These are phyloP conservation scores for Botrylloides violaceus DNA, from an alignment of 23 tunicate species.

Conservation along the genomic window DNA sequence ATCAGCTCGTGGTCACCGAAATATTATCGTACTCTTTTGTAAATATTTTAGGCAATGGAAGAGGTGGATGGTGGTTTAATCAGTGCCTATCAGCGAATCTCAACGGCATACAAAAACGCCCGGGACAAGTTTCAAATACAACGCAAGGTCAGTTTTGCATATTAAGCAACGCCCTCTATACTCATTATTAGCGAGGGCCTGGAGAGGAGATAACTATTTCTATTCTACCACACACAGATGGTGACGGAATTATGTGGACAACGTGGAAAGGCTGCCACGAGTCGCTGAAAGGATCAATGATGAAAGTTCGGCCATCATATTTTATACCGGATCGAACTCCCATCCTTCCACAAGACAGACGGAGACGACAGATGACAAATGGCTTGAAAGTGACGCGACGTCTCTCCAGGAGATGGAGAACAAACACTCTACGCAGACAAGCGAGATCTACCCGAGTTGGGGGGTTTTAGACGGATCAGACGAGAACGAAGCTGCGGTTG, in stretches of 20 bases:
- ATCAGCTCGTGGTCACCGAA: not conserved
- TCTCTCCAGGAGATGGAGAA: conserved; percentile 1
- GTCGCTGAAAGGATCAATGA: conserved; percentile 31
- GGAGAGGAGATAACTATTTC: no score
- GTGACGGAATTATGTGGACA: conserved; percentile 43
- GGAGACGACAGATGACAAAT: conserved; percentile 1
- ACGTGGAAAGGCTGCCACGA: conserved; percentile 38
- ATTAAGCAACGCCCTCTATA: no score
- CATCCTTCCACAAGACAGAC: not conserved
- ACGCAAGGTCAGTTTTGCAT: no score
- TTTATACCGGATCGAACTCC: conserved; percentile 13
- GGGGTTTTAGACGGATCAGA: no score
- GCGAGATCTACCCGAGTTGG: no score
- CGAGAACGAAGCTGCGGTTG: no score
- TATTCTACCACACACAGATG: conserved; percentile 4
- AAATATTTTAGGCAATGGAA: not conserved
- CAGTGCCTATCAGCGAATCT: conserved; percentile 34
- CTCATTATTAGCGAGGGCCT: no score
- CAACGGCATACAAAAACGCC: conserved; percentile 17
- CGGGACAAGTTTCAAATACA: conserved; percentile 12
- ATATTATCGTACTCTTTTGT: not conserved
- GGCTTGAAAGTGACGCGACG: not conserved
- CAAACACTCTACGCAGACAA: not conserved
- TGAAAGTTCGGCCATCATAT: conserved; percentile 32
- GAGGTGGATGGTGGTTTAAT: conserved; percentile 63